Evolutionary conservation across 2,797 vertebrate species (phyloP).

Genomic region (Steatocranus sp.): DNA sequence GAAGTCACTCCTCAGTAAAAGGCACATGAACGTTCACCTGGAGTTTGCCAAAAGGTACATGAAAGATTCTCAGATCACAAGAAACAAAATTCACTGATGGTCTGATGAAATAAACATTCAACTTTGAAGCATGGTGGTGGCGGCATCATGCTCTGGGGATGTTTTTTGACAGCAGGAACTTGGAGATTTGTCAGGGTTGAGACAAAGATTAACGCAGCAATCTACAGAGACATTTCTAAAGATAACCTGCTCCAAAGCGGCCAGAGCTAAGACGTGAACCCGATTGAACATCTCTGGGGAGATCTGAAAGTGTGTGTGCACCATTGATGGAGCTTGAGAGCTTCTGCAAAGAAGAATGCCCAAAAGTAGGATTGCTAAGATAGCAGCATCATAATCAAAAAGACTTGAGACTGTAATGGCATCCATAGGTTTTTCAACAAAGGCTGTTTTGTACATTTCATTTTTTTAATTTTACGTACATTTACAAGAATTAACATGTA

Average conservation of each 20-base stretch:
- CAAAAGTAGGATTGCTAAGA: not conserved
- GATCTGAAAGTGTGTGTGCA: not conserved
- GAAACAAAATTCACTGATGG: not conserved
- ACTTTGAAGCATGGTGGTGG: not conserved
- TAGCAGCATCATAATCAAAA: not conserved
- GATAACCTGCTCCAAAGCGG: not conserved
- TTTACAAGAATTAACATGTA: rapidly evolving
- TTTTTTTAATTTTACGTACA: not conserved
- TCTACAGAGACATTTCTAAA: not conserved
- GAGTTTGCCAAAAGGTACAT: not conserved
- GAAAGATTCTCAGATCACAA: not conserved
- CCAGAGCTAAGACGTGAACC: not conserved
- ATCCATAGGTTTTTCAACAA: not conserved
- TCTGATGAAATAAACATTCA: not conserved
- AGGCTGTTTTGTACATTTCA: not conserved
- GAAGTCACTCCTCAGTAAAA: not conserved
- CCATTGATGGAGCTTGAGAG: not conserved
- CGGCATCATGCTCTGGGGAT: not conserved
- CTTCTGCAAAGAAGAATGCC: not conserved
- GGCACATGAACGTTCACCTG: not conserved
- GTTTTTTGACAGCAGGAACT: not conserved
- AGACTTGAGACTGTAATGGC: rapidly evolving
- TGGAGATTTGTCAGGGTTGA: not conserved
- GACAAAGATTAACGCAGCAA: not conserved
- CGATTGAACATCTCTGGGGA: not conserved